A percentile compares a stretch with the other conserved stretches of the same genome.
phyloP scores from a whole-genome alignment of 1,140 invertebrate genomes.

The Zaprionus gabonicus region DNA sequence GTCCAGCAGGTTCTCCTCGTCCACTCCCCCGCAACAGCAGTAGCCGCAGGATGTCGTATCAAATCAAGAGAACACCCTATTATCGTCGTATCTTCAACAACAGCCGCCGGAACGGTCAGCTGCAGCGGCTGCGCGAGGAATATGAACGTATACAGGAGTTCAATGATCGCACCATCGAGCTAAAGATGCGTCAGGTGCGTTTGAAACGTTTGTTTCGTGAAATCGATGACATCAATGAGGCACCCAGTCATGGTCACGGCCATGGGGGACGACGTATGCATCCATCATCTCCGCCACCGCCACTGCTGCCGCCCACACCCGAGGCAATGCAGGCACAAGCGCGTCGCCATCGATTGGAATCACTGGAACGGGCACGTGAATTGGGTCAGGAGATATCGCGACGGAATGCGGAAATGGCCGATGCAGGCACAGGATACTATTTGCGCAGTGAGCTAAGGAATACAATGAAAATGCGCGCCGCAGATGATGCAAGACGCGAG shows the following conservation, averaged over 20 bases:
- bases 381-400: conserved; percentile 71
- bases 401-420: conserved; percentile 53
- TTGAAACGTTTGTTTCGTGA: conserved; percentile 73
- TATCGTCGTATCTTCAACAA: conserved; percentile 71
- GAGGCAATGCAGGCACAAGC: conserved; percentile 30
- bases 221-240: conserved; percentile 76
- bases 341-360: conserved; percentile 48
- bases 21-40: not conserved
- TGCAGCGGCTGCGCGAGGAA: conserved; percentile 71
- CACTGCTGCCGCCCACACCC: conserved; percentile 2
- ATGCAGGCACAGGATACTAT: conserved; percentile 32
- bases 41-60: conserved; percentile 61
- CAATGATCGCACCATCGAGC: conserved; percentile 76
- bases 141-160: conserved; percentile 78
- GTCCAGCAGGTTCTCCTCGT: not conserved
- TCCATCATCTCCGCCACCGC: not conserved
- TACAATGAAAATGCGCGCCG: conserved; percentile 56
- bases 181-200: conserved; percentile 78
- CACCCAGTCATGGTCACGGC: not conserved
- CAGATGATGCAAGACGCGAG: conserved; percentile 38
- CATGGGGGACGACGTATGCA: not conserved
- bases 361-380: conserved; percentile 55
- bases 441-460: conserved; percentile 45
- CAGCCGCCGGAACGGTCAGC: conserved; percentile 71
- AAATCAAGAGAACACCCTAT: conserved; percentile 76